These are phyloP conservation scores for Channa striata DNA, from an alignment of 2,797 vertebrate species.

Conservation along the genomic window DNA sequence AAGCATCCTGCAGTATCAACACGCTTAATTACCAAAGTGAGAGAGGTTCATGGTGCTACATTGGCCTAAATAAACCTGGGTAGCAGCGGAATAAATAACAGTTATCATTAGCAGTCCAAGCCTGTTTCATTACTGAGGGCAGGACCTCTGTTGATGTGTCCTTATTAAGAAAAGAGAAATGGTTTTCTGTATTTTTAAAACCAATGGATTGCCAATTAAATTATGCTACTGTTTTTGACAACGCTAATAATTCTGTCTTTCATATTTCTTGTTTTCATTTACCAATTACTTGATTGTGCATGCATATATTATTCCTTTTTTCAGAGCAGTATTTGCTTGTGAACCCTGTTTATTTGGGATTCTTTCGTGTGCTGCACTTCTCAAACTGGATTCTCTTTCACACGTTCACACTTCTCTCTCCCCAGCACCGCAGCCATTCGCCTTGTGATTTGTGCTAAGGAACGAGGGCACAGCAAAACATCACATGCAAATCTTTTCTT, in stretches of 20 bases:
- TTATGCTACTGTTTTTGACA: constrained; percentile 52
- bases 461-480: constrained; percentile 21
- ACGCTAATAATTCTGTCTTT: constrained; percentile 39
- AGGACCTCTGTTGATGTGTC: constrained; percentile 57
- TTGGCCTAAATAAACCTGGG: constrained; percentile 81
- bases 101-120: constrained; percentile 79
- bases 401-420: constrained; percentile 13
- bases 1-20: constrained; percentile 83
- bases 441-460: constrained; percentile 14
- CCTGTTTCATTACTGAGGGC: constrained; percentile 78
- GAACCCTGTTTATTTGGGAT: constrained; percentile 23
- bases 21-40: constrained; percentile 84
- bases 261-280: constrained; percentile 21
- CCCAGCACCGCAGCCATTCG: not conserved
- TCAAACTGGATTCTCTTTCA: constrained; percentile 22
- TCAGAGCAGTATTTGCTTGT: not conserved
- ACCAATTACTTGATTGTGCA: constrained; percentile 30
- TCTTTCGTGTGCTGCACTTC: constrained; percentile 15
- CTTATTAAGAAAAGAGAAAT: constrained; percentile 76
- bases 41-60: constrained; percentile 78
- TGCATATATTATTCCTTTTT: constrained; percentile 6
- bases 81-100: constrained; percentile 81
- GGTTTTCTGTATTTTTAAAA: constrained; percentile 34
- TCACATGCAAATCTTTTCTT: not conserved
- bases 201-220: constrained; percentile 60